phyloP scores from a whole-genome alignment of 2,797 vertebrate genomes.

The Oceanodroma leucorhoa region DNA sequence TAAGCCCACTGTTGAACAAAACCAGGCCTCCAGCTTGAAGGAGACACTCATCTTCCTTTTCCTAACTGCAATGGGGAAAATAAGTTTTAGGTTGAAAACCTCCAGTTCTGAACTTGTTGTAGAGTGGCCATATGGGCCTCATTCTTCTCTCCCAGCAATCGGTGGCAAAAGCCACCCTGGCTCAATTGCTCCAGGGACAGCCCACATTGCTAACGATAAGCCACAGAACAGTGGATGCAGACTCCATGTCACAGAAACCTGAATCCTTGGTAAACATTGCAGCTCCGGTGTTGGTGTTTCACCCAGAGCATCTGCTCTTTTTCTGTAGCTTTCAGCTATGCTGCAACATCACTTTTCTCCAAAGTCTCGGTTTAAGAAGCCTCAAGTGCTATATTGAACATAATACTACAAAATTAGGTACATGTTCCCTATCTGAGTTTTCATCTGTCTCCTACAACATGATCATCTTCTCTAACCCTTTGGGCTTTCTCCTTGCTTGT shows the following conservation, averaged over 20 bases:
- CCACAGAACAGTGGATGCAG: neutral
- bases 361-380: neutral
- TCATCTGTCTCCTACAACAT: neutral
- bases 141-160: neutral
- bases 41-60: constrained; percentile 10
- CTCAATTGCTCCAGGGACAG: neutral
- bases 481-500: neutral
- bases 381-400: neutral
- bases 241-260: neutral
- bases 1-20: constrained; percentile 59
- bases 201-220: neutral
- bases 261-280: neutral
- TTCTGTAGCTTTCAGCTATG: neutral
- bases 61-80: neutral
- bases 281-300: neutral
- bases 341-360: neutral
- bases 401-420: neutral
- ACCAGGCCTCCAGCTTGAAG: constrained; percentile 20
- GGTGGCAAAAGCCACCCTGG: neutral
- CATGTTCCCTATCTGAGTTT: neutral
- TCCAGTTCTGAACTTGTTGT: neutral
- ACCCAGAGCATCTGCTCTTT: neutral
- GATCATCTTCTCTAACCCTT: neutral
- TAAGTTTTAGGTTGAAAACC: neutral
- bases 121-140: neutral